Evolutionary conservation across 1,140 invertebrate genomes (phyloP).

Genomic region (Cherax quadricarinatus): DNA sequence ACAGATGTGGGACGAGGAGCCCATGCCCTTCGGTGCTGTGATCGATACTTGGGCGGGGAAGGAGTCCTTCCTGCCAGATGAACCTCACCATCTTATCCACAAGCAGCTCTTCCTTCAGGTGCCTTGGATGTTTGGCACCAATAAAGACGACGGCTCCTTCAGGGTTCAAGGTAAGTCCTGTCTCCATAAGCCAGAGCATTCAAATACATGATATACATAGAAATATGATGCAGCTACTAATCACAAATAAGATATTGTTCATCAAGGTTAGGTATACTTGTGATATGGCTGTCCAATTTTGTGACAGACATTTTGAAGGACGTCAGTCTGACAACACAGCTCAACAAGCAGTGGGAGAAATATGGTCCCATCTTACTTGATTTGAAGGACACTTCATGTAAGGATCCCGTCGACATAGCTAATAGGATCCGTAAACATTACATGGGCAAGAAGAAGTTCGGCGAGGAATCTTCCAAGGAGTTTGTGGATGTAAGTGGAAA

Average conservation of each 20-base stretch:
- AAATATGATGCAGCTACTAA: too few relatives aligned
- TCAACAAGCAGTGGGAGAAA: conserved; percentile 70
- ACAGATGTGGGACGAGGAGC: conserved; percentile 70
- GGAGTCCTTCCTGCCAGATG: conserved; percentile 72
- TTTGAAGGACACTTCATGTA: conserved; percentile 60
- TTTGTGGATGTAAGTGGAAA: conserved; percentile 68
- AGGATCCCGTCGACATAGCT: conserved; percentile 64
- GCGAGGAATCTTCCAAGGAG: conserved; percentile 50
- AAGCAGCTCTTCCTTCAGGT: conserved; percentile 73
- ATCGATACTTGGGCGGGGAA: conserved; percentile 65
- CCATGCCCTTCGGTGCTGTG: conserved; percentile 64
- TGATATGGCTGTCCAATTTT: too few relatives aligned
- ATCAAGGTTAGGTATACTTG: neutral
- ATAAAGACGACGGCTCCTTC: conserved; percentile 74
- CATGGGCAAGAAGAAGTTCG: conserved; percentile 68
- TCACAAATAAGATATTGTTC: neutral
- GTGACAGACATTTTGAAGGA: conserved; percentile 67
- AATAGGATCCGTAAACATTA: conserved; percentile 66
- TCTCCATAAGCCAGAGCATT: too few relatives aligned
- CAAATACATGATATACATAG: too few relatives aligned
- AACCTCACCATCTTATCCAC: conserved; percentile 73
- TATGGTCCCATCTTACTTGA: conserved; percentile 65
- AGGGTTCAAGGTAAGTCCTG: conserved; percentile 65
- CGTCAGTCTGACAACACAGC: conserved; percentile 36
- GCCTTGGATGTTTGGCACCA: conserved; percentile 74